Conservation (phyloP, 2,888 invertebrate genomes). For the Folsomia candida region DNA sequence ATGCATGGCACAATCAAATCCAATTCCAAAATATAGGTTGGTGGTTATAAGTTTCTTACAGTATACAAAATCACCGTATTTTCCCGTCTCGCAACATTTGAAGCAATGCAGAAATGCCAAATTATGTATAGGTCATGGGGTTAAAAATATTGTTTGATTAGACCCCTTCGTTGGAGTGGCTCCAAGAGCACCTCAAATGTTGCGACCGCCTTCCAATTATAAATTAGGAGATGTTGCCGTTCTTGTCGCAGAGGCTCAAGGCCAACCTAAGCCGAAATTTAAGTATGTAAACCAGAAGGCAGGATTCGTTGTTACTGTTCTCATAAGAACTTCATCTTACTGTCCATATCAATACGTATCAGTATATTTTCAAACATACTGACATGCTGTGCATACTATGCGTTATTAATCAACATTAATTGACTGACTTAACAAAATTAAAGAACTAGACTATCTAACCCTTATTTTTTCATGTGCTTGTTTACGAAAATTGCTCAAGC, state of each 20-base stretch:
- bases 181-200: constrained; percentile 37
- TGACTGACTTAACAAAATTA: no score
- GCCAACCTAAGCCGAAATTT: constrained; percentile 54
- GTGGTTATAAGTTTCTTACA: no score
- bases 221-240: constrained; percentile 38
- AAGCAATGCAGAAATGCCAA: no score
- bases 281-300: constrained; percentile 47
- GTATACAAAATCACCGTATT: background rate
- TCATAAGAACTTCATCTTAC: background rate
- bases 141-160: constrained; percentile 16
- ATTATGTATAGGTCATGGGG: no score
- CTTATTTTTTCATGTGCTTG: no score
- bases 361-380: no score
- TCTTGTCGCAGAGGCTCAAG: constrained; percentile 54
- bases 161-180: constrained; percentile 43
- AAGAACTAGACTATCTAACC: no score
- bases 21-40: constrained; percentile 29
- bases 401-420: no score
- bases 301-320: constrained; percentile 3
- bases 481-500: no score
- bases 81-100: constrained; percentile 14
- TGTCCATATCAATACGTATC: background rate
- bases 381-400: background rate
- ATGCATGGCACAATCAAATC: constrained; percentile 38
- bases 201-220: constrained; percentile 41